Conservation (phyloP, 2,888 invertebrate genomes). For the Poecilobothrus nobilitatus region DNA sequence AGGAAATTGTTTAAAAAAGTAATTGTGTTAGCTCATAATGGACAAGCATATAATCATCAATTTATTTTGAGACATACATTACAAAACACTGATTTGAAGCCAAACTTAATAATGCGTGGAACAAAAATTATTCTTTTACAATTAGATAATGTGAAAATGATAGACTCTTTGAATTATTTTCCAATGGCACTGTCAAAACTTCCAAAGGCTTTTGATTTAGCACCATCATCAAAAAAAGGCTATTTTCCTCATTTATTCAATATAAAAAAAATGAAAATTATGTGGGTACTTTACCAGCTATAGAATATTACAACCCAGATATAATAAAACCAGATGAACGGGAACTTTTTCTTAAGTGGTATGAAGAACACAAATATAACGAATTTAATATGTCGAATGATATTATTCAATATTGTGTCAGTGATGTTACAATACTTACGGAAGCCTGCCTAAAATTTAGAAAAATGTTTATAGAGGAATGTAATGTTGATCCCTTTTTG, state of each 20-base stretch:
- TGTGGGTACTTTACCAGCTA: too few relatives aligned
- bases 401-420: too few relatives aligned
- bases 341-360: too few relatives aligned
- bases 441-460: not conserved
- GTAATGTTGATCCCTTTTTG: too few relatives aligned
- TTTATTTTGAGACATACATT: not conserved
- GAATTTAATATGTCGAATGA: too few relatives aligned
- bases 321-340: too few relatives aligned
- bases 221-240: slow-evolving; percentile 20
- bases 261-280: too few relatives aligned
- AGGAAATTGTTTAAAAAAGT: too few relatives aligned
- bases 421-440: not conserved
- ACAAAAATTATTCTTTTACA: slow-evolving; percentile 4
- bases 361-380: too few relatives aligned
- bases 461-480: not conserved
- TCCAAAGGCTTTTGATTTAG: slow-evolving; percentile 23
- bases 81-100: not conserved
- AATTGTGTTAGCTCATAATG: too few relatives aligned
- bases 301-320: too few relatives aligned
- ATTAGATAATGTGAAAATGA: slow-evolving; percentile 7
- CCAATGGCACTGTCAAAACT: slow-evolving; percentile 24
- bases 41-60: not conserved
- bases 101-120: not conserved
- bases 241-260: too few relatives aligned
- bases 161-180: slow-evolving; percentile 23